These are phyloP conservation scores for Alethe diademata DNA, from an alignment of 2,113 vertebrate species.

Conservation along the genomic window DNA sequence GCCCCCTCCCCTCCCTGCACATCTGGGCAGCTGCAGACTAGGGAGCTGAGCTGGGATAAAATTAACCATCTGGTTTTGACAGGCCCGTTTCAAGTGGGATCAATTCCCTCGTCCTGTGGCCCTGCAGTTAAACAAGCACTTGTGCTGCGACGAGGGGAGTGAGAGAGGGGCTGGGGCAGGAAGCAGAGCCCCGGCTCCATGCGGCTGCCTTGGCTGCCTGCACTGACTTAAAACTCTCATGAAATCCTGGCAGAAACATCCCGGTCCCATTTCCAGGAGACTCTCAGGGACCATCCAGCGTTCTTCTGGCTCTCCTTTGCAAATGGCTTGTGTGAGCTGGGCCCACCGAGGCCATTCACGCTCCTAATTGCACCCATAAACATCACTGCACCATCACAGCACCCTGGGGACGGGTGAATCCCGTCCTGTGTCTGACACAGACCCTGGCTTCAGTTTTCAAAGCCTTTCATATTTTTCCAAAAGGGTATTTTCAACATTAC, in stretches of 20 bases:
- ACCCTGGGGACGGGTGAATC: rapidly evolving
- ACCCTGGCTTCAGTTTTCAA: background rate
- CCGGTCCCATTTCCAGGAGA: background rate
- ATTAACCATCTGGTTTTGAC: slow-evolving; percentile 46
- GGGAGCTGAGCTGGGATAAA: slow-evolving; percentile 12
- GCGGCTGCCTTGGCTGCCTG: background rate
- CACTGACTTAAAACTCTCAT: background rate
- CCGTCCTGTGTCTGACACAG: background rate
- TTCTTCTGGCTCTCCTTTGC: background rate
- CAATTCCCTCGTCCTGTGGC: background rate
- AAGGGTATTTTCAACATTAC: background rate
- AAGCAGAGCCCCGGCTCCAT: background rate
- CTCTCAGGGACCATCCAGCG: background rate
- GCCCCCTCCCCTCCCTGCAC: background rate
- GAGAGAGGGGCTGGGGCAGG: background rate
- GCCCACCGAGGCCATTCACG: background rate
- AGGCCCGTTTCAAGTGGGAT: background rate
- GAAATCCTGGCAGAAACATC: background rate
- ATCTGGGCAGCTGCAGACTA: slow-evolving; percentile 50
- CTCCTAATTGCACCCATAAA: background rate
- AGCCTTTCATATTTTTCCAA: background rate
- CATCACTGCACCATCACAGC: background rate
- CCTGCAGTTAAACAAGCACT: background rate
- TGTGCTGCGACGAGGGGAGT: background rate
- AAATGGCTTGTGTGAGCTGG: background rate